Percentiles rank a stretch among this genome's conserved stretches.
Conservation (phyloP, 2,113 vertebrate genomes). For the Heterocephalus glaber region DNA sequence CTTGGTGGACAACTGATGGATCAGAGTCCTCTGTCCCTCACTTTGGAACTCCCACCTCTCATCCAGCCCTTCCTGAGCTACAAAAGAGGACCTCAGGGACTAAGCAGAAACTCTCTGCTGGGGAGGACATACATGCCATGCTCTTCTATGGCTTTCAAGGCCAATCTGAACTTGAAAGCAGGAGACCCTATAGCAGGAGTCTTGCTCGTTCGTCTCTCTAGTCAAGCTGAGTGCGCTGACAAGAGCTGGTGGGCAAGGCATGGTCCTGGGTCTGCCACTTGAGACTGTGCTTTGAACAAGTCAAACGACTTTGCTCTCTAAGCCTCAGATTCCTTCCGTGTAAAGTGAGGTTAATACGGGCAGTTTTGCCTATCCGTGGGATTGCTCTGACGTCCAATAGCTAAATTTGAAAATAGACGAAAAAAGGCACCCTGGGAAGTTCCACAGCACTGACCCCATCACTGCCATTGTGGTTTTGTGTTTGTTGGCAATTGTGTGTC, state of each 20-base stretch:
- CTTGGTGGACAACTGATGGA: background rate
- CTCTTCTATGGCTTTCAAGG: background rate
- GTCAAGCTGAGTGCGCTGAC: background rate
- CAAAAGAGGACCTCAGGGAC: background rate
- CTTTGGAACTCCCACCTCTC: background rate
- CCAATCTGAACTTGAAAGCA: background rate
- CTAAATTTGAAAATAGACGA: fast-evolving
- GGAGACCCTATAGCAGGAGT: background rate
- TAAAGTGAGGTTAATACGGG: fast-evolving
- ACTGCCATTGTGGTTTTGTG: background rate
- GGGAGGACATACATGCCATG: fast-evolving
- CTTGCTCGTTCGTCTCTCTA: background rate
- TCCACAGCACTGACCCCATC: fast-evolving
- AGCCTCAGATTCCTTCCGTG: background rate
- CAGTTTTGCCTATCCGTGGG: fast-evolving
- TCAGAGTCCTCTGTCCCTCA: background rate
- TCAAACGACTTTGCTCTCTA: fast-evolving
- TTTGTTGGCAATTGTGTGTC: fast-evolving
- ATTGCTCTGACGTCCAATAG: fast-evolving
- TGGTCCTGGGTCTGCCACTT: background rate
- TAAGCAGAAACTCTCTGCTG: background rate
- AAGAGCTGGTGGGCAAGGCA: fast-evolving
- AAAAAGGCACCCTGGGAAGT: background rate
- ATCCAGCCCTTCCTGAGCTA: background rate
- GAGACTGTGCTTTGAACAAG: fast-evolving